These are phyloP conservation scores for Sinonovacula constricta DNA, from an alignment of 1,140 invertebrate genomes.

Conservation along the genomic window DNA sequence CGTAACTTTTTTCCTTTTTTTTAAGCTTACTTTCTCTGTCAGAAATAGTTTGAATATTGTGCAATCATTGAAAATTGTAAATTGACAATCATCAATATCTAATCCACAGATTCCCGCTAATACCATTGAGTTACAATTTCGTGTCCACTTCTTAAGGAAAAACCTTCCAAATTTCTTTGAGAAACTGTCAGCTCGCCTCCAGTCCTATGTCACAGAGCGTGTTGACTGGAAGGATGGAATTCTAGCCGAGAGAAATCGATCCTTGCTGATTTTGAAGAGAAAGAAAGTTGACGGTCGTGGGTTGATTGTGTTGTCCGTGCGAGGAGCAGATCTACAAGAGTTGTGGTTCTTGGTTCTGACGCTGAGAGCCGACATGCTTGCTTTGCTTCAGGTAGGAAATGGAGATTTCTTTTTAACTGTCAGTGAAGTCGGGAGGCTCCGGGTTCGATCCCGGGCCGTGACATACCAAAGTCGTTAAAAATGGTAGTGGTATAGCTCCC, in stretches of 20 bases:
- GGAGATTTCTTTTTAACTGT: too few relatives aligned
- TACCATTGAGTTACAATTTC: slow-evolving; percentile 62
- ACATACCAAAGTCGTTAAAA: too few relatives aligned
- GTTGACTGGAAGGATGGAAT: slow-evolving; percentile 73
- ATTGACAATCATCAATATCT: too few relatives aligned
- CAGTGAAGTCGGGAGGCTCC: too few relatives aligned
- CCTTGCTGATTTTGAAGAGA: slow-evolving; percentile 62
- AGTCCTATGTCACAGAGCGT: slow-evolving; percentile 63
- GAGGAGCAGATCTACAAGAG: slow-evolving; percentile 70
- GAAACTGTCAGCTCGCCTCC: slow-evolving; percentile 70
- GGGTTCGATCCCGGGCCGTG: too few relatives aligned
- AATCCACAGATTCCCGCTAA: slow-evolving; percentile 56
- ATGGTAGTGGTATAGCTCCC: too few relatives aligned
- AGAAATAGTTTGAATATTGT: too few relatives aligned
- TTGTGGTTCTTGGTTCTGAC: slow-evolving; percentile 68
- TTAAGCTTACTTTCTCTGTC: too few relatives aligned
- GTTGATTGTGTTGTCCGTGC: slow-evolving; percentile 57
- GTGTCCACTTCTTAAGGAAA: slow-evolving; percentile 65
- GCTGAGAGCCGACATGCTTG: slow-evolving; percentile 58
- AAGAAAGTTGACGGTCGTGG: slow-evolving; percentile 50
- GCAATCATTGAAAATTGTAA: too few relatives aligned
- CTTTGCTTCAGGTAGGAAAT: slow-evolving; percentile 52
- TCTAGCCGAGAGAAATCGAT: slow-evolving; percentile 63
- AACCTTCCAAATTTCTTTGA: slow-evolving; percentile 74
- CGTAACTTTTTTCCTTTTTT: too few relatives aligned